Evolutionary conservation across 92 coral and sea anemone species (phyloP).

Genomic region (Epizoanthus rinbou): DNA sequence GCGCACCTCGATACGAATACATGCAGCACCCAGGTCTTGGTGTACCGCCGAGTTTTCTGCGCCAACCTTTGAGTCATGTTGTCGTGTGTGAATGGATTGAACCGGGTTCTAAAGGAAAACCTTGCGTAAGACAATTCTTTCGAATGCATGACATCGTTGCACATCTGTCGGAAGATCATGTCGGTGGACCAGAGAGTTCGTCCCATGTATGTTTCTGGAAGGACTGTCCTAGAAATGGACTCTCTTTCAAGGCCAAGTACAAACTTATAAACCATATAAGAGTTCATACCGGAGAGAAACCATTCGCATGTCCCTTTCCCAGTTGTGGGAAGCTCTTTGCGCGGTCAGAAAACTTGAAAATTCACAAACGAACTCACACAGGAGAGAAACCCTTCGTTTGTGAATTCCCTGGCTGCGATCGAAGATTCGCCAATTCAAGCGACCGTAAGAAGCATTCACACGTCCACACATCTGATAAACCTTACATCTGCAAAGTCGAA

Average conservation of each 20-base stretch:
- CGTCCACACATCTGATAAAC: constrained; percentile 99
- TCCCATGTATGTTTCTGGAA: constrained; percentile 99
- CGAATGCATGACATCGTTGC: constrained; percentile 99
- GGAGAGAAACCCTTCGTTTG: constrained; percentile 99
- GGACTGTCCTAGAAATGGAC: constrained; percentile 93
- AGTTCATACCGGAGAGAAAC: constrained; percentile 98
- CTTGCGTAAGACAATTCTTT: constrained; percentile 98
- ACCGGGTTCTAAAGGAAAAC: constrained; percentile 96
- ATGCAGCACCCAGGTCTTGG: constrained; percentile 90
- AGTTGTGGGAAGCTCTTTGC: constrained; percentile 99
- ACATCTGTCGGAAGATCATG: constrained; percentile 98
- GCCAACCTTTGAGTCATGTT: constrained; percentile 96
- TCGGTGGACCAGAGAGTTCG: constrained; percentile 98
- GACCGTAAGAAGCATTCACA: constrained; percentile 99
- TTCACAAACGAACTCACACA: constrained; percentile 98
- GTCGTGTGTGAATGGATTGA: constrained; percentile 99
- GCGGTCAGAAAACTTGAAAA: constrained; percentile 98
- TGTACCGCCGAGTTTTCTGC: constrained; percentile 87
- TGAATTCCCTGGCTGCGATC: constrained; percentile 99
- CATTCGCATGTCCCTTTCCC: constrained; percentile 97
- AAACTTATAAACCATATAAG: constrained; percentile 99
- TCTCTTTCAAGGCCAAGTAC: constrained; percentile 97
- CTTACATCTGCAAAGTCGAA: constrained; percentile 97
- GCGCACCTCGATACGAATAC: constrained; percentile 85
- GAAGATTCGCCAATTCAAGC: constrained; percentile 99